phyloP scores from a whole-genome alignment of 2,888 invertebrate genomes.

The Lepidonotus clava region DNA sequence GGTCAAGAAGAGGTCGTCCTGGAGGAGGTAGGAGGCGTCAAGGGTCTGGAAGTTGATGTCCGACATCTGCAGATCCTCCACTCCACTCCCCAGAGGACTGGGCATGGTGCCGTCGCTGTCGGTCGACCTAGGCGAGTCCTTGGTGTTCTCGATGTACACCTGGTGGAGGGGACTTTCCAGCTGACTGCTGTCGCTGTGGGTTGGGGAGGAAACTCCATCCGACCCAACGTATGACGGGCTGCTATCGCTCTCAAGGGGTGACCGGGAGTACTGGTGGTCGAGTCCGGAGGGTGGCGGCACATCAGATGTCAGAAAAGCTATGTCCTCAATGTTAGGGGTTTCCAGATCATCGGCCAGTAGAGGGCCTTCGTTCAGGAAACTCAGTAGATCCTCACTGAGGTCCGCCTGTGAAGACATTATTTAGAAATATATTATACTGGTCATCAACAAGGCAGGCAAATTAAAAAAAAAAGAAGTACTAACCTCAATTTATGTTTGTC shows the following conservation, averaged over 20 bases:
- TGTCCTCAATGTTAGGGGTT: constrained; percentile 27
- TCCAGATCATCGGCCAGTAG: constrained; percentile 7
- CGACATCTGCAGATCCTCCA: constrained; percentile 52
- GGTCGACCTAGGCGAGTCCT: not conserved
- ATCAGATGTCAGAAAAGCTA: constrained; percentile 20
- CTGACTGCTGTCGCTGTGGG: constrained; percentile 28
- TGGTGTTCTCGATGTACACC: not conserved
- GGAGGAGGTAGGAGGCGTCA: constrained; percentile 5
- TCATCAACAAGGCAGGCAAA: no score
- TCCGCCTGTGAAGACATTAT: not conserved
- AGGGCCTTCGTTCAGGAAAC: constrained; percentile 29
- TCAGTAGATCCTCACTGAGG: constrained; percentile 38
- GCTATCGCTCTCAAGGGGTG: constrained; percentile 43
- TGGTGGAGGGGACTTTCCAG: not conserved
- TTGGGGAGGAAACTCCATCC: not conserved
- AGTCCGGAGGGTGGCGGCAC: not conserved
- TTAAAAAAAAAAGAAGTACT: no score
- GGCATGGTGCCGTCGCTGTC: constrained; percentile 3
- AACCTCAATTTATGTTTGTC: no score
- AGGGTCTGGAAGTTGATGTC: constrained; percentile 49
- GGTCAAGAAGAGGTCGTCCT: constrained; percentile 36
- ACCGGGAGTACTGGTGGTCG: constrained; percentile 53
- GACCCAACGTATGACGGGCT: not conserved
- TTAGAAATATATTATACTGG: not conserved
- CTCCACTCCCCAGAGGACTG: constrained; percentile 36